These are phyloP conservation scores for Arctocebus calabarensis DNA, from an alignment of 2,797 vertebrate genomes.

Conservation along the genomic window DNA sequence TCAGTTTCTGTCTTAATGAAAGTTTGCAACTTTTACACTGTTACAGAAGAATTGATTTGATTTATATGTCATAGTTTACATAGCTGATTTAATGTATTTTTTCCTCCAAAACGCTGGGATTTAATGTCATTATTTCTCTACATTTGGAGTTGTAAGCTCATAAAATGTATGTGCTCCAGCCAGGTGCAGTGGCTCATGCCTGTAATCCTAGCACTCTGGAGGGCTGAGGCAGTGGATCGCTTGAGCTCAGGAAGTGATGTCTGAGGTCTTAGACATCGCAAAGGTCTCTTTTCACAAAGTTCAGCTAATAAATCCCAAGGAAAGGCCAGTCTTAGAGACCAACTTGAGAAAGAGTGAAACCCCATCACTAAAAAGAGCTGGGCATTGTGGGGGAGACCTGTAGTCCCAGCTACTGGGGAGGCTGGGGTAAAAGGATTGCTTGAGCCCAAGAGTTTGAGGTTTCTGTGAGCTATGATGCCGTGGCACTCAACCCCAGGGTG, in stretches of 20 bases:
- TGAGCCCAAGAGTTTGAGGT: too few species aligned
- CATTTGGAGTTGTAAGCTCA: slow-evolving; percentile 16
- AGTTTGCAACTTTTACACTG: neutral
- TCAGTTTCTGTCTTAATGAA: neutral
- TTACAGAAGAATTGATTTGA: neutral
- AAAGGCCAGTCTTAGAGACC: neutral
- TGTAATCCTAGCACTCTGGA: too few species aligned
- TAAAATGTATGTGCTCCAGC: neutral
- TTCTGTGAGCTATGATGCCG: too few species aligned
- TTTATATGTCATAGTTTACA: neutral
- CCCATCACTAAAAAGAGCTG: too few species aligned
- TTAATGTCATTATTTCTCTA: neutral
- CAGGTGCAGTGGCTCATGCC: too few species aligned
- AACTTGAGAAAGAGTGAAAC: too few species aligned
- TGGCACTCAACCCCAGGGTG: too few species aligned
- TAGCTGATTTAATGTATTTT: neutral
- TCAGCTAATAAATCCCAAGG: neutral
- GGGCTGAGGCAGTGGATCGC: too few species aligned
- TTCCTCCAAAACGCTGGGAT: neutral
- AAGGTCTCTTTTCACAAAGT: neutral
- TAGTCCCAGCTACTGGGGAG: too few species aligned
- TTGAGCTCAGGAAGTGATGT: too few species aligned
- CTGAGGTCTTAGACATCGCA: neutral
- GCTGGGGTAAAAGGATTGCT: too few species aligned
- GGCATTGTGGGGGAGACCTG: too few species aligned